Percentiles rank a stretch among this genome's conserved stretches.
Conservation (phyloP, 2,888 invertebrate species). For the Pterostichus madidus region DNA sequence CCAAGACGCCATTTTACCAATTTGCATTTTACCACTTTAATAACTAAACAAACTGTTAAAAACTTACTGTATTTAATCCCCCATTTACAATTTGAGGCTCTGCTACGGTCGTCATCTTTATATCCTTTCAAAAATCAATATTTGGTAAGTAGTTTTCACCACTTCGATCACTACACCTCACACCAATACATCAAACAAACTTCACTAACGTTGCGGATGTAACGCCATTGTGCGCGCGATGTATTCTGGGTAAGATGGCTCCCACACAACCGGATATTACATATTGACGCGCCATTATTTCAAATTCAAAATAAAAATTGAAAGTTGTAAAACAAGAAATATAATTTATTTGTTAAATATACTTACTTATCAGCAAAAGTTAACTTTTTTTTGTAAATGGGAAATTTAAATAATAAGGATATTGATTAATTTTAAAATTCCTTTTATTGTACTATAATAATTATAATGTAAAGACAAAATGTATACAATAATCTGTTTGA, state of each 20-base stretch:
- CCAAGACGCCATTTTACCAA: slow-evolving; percentile 50
- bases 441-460: slow-evolving; percentile 67
- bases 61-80: slow-evolving; percentile 57
- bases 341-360: too few relatives aligned
- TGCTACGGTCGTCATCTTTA: slow-evolving; percentile 63
- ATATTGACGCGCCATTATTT: background rate
- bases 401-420: background rate
- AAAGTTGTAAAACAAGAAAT: background rate
- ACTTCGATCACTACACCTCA: slow-evolving; percentile 43
- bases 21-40: background rate
- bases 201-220: slow-evolving; percentile 51
- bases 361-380: too few relatives aligned
- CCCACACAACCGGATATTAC: background rate
- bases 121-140: slow-evolving; percentile 43
- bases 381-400: background rate
- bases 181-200: slow-evolving; percentile 34
- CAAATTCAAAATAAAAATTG: slow-evolving; percentile 3
- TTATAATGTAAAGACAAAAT: slow-evolving; percentile 67
- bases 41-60: background rate
- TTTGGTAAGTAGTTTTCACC: slow-evolving; percentile 31
- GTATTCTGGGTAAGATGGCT: slow-evolving; percentile 44
- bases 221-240: slow-evolving; percentile 45
- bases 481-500: slow-evolving; percentile 67
- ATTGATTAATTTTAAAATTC: slow-evolving; percentile 45
- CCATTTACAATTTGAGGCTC: slow-evolving; percentile 64